Percentiles rank a stretch among this genome's conserved stretches.
phyloP scores from a whole-genome alignment of 2,797 vertebrate species.

The Champsocephalus esox region DNA sequence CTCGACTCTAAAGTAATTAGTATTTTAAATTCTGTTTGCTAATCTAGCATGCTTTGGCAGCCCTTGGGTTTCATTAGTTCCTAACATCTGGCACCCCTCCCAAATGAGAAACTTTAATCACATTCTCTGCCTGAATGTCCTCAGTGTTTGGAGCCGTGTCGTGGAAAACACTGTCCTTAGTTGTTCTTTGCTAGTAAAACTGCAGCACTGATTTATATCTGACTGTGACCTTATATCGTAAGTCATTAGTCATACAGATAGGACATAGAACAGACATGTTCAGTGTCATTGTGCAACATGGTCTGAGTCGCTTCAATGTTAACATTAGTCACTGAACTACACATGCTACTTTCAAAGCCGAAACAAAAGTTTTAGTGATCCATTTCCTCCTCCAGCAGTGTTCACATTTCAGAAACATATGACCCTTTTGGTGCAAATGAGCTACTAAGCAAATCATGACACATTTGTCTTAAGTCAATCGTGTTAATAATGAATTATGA shows the following conservation, averaged over 20 bases:
- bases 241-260: background rate
- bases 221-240: slow-evolving; percentile 1
- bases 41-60: slow-evolving; percentile 65
- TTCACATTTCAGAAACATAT: background rate
- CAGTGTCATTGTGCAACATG: background rate
- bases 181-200: slow-evolving; percentile 19
- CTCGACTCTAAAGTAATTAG: slow-evolving; percentile 58
- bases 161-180: slow-evolving; percentile 29
- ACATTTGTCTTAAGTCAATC: background rate
- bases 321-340: background rate
- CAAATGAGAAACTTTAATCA: slow-evolving; percentile 78
- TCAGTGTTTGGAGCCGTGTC: slow-evolving; percentile 46
- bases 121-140: slow-evolving; percentile 58
- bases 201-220: slow-evolving; percentile 5
- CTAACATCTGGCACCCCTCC: slow-evolving; percentile 69
- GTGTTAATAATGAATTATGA: too few species aligned
- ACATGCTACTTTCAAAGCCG: background rate
- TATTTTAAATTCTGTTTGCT: slow-evolving; percentile 71
- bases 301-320: background rate
- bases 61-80: slow-evolving; percentile 78
- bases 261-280: background rate
- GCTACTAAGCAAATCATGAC: background rate
- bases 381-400: background rate
- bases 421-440: background rate
- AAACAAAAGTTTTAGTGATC: background rate